phyloP scores from a whole-genome alignment of 2,888 invertebrate genomes.

The Sarcophaga subvicina region DNA sequence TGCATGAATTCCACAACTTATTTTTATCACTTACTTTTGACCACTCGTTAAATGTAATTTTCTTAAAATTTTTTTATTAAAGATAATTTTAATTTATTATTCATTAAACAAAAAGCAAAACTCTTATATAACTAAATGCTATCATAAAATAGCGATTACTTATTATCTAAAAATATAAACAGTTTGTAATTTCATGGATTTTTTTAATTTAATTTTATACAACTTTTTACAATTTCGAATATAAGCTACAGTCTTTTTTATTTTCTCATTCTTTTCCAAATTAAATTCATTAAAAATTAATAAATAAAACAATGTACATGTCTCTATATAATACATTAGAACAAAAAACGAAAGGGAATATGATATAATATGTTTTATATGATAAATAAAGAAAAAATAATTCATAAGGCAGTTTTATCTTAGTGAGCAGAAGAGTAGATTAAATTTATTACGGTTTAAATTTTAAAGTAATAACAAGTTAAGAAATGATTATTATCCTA shows the following conservation, averaged over 20 bases:
- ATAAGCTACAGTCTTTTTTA: slow-evolving; percentile 57
- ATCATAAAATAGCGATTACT: slow-evolving; percentile 14
- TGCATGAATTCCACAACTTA: no score
- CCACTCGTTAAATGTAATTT: no score
- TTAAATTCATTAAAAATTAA: slow-evolving; percentile 14
- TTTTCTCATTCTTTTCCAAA: slow-evolving; percentile 40
- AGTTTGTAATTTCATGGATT: slow-evolving; percentile 24
- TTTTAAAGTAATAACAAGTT: background rate
- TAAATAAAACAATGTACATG: slow-evolving; percentile 25
- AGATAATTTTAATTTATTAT: slow-evolving; percentile 9
- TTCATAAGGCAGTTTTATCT: background rate
- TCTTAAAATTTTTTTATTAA: background rate
- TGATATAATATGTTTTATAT: slow-evolving; percentile 17
- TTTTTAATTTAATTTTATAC: slow-evolving; percentile 10
- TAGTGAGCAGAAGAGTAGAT: background rate
- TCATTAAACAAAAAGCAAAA: slow-evolving; percentile 33
- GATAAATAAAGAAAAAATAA: slow-evolving; percentile 34
- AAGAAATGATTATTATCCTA: background rate
- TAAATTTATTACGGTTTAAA: background rate
- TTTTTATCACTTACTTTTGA: no score
- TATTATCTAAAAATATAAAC: slow-evolving; percentile 26
- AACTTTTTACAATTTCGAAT: slow-evolving; percentile 52
- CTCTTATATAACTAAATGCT: slow-evolving; percentile 18
- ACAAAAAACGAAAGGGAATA: background rate
- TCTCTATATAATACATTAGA: slow-evolving; percentile 35